These are phyloP conservation scores for Drosophila bocki DNA, from an alignment of 1,140 invertebrate species.

Conservation along the genomic window DNA sequence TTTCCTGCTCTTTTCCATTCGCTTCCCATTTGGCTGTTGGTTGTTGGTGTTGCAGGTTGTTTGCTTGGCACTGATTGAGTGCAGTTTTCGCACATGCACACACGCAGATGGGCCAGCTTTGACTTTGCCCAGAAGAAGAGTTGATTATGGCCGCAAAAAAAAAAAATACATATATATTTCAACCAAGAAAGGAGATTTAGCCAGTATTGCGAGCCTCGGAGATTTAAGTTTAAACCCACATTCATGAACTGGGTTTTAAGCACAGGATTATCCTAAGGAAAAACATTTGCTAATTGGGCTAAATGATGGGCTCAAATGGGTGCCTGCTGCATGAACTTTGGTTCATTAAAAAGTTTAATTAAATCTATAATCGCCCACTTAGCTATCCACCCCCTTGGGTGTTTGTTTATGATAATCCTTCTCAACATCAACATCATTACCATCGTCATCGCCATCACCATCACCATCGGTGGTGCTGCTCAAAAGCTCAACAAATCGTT, in stretches of 20 bases:
- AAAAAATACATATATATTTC: neutral
- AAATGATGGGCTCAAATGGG: conserved; percentile 28
- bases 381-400: conserved; percentile 2
- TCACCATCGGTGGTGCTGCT: conserved; percentile 10
- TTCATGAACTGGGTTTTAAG: neutral
- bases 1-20: conserved; percentile 36
- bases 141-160: conserved; percentile 32
- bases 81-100: conserved; percentile 40
- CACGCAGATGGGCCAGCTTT: conserved; percentile 13
- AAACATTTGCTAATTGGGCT: conserved; percentile 60
- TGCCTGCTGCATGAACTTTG: conserved; percentile 34
- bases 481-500: conserved; percentile 45
- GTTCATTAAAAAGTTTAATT: conserved; percentile 76
- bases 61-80: conserved; percentile 68
- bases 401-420: conserved; percentile 37
- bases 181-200: neutral
- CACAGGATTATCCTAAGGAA: conserved; percentile 12
- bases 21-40: conserved; percentile 20
- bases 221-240: neutral
- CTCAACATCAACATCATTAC: conserved; percentile 25
- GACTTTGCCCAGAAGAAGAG: conserved; percentile 32
- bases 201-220: neutral
- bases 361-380: conserved; percentile 56
- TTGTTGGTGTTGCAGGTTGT: conserved; percentile 33
- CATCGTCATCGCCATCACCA: conserved; percentile 7